Evolutionary conservation across 2,113 vertebrate species (phyloP).

Genomic region (Puma concolor): DNA sequence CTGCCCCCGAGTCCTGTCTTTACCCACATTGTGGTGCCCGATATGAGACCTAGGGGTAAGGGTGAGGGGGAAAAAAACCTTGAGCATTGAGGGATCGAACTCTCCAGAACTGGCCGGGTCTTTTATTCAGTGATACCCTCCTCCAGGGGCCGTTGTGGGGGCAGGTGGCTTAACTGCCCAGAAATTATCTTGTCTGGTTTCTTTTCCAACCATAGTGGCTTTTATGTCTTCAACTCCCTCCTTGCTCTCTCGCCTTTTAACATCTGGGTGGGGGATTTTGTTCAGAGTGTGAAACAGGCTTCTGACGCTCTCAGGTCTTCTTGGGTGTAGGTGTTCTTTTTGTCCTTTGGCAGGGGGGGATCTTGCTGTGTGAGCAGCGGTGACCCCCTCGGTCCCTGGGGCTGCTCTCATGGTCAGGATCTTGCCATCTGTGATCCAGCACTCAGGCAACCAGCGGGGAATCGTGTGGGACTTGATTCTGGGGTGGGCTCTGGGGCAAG

Average conservation of each 20-base stretch:
- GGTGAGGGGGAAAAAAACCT: background rate
- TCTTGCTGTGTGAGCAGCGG: background rate
- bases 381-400: background rate
- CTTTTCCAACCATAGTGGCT: constrained; percentile 51
- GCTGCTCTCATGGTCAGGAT: background rate
- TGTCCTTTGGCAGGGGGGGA: background rate
- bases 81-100: background rate
- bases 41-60: background rate
- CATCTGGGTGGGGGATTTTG: constrained; percentile 76
- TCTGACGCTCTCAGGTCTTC: background rate
- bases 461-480: background rate
- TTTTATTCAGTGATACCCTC: background rate
- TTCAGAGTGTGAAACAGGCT: constrained; percentile 66
- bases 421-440: background rate
- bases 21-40: too few relatives aligned
- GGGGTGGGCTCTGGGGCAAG: background rate
- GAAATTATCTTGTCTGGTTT: background rate
- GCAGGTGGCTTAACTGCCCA: background rate
- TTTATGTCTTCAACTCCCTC: background rate
- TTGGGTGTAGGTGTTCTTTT: constrained; percentile 14
- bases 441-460: background rate
- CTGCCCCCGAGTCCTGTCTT: background rate
- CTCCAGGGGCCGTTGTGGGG: background rate
- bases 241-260: constrained; percentile 7
- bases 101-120: background rate